phyloP scores from a whole-genome alignment of 2,797 vertebrate genomes.

The Myotis planiceps region DNA sequence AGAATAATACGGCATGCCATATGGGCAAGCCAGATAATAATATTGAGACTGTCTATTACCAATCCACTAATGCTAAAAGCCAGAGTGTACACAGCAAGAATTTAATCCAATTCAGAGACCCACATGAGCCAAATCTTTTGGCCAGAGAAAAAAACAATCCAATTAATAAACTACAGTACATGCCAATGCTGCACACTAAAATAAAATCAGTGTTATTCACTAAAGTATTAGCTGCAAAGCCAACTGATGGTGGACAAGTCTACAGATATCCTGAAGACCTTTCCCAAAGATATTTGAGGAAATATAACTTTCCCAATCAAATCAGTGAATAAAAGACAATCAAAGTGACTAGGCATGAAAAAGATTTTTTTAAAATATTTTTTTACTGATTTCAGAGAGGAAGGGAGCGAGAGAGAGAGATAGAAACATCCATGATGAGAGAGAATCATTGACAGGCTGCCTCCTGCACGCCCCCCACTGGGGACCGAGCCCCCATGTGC shows the following conservation, averaged over 20 bases:
- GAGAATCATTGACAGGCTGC: too few relatives aligned
- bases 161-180: not conserved
- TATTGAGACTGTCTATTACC: constrained; percentile 91
- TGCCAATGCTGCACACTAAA: not conserved
- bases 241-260: not conserved
- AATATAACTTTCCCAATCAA: not conserved
- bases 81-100: constrained; percentile 91
- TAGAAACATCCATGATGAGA: too few relatives aligned
- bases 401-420: too few relatives aligned
- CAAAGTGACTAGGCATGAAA: not conserved
- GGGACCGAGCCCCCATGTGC: too few relatives aligned
- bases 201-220: not conserved
- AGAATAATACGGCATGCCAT: constrained; percentile 82
- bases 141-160: constrained; percentile 70
- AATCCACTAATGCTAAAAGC: constrained; percentile 92
- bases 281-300: not conserved
- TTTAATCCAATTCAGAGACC: constrained; percentile 93
- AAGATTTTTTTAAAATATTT: not conserved
- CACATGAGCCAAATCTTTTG: constrained; percentile 82
- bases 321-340: not conserved
- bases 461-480: too few relatives aligned
- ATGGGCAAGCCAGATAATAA: constrained; percentile 87
- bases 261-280: not conserved
- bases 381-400: too few relatives aligned
- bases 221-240: not conserved